Percentiles rank a stretch among this genome's conserved stretches.
Evolutionary conservation across 2,113 vertebrate genomes (phyloP).

Genomic region (Struthidea cinerea): DNA sequence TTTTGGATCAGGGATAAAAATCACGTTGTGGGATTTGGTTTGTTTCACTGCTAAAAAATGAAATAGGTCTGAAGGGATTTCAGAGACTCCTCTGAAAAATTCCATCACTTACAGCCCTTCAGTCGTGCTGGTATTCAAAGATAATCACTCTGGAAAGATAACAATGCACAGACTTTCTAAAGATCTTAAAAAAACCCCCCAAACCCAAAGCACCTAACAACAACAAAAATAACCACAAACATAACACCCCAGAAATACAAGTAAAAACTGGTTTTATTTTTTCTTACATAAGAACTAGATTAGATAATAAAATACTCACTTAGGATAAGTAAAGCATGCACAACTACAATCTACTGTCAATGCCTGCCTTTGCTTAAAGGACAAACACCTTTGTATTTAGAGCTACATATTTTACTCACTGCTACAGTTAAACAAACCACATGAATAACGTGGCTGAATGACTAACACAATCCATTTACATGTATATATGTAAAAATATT

Average conservation of each 20-base stretch:
- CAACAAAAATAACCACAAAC: background rate
- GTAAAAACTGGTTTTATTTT: background rate
- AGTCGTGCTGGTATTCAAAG: background rate
- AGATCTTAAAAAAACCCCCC: background rate
- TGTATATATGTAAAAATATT: background rate
- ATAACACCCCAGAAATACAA: background rate
- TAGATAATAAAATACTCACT: background rate
- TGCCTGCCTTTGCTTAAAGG: background rate
- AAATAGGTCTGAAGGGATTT: background rate
- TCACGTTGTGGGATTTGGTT: background rate
- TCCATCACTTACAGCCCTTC: background rate
- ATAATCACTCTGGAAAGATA: background rate
- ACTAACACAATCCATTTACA: background rate
- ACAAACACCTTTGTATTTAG: background rate
- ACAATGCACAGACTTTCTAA: background rate
- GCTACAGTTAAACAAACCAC: background rate
- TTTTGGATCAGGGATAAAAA: background rate
- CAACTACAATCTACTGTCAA: background rate
- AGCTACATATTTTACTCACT: background rate
- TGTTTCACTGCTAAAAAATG: background rate
- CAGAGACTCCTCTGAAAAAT: background rate
- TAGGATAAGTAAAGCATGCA: background rate
- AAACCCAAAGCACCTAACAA: background rate
- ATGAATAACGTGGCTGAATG: background rate
- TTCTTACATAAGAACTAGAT: background rate